Percentiles rank a stretch among this genome's conserved stretches.
Conservation (phyloP, 2,888 invertebrate species). For the Ametastegia equiseti region DNA sequence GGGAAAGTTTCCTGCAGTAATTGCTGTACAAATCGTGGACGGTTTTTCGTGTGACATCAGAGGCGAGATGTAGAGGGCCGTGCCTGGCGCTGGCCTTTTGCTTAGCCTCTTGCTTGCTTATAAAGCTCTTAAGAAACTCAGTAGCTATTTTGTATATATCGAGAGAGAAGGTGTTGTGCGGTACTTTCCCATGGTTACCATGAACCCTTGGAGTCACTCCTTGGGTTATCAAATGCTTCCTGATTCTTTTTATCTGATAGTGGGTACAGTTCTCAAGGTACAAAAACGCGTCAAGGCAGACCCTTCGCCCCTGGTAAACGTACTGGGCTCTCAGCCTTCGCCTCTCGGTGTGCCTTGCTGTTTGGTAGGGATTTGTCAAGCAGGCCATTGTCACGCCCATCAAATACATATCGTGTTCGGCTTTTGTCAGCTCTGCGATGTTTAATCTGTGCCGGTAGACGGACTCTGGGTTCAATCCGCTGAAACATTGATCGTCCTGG, state of each 20-base stretch:
- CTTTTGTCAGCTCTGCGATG: slow-evolving; percentile 88
- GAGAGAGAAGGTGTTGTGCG: slow-evolving; percentile 88
- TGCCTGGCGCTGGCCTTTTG: slow-evolving; percentile 78
- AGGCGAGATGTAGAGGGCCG: slow-evolving; percentile 77
- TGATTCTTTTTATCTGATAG: slow-evolving; percentile 86
- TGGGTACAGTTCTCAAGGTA: slow-evolving; percentile 89
- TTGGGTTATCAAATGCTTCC: slow-evolving; percentile 88
- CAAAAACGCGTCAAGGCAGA: slow-evolving; percentile 87
- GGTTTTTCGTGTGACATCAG: slow-evolving; percentile 83
- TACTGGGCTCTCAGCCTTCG: slow-evolving; percentile 86
- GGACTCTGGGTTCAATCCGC: slow-evolving; percentile 85
- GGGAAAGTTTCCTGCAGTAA: slow-evolving; percentile 84
- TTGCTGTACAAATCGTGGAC: slow-evolving; percentile 87
- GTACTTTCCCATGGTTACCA: slow-evolving; percentile 88
- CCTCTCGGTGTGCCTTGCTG: slow-evolving; percentile 84
- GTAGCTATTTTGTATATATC: slow-evolving; percentile 89
- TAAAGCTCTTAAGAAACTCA: slow-evolving; percentile 85
- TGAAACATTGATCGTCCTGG: slow-evolving; percentile 86
- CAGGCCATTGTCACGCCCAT: slow-evolving; percentile 93
- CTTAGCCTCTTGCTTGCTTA: slow-evolving; percentile 81
- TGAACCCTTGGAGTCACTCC: slow-evolving; percentile 88
- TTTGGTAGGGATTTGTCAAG: slow-evolving; percentile 84
- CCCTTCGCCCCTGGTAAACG: slow-evolving; percentile 87
- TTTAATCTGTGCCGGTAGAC: slow-evolving; percentile 87
- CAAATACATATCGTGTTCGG: slow-evolving; percentile 90